phyloP scores from a whole-genome alignment of 2,113 vertebrate genomes.

The Meleagris gallopavo region DNA sequence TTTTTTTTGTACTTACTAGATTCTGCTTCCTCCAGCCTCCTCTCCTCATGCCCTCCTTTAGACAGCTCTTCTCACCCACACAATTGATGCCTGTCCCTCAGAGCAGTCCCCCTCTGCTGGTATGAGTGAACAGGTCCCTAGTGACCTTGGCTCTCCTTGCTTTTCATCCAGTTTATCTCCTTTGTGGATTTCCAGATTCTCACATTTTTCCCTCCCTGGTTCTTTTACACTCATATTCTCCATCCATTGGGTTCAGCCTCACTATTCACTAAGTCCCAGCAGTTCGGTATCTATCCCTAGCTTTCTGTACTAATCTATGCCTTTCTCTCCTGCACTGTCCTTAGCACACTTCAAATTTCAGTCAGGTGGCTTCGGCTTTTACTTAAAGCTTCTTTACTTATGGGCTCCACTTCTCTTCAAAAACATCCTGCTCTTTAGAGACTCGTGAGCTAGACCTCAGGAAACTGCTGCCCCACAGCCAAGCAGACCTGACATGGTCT shows the following conservation, averaged over 20 bases:
- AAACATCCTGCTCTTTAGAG: not conserved
- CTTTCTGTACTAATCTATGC: not conserved
- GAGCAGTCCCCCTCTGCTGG: not conserved
- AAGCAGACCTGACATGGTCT: not conserved
- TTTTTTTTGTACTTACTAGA: not conserved
- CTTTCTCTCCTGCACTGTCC: not conserved
- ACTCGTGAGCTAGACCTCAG: not conserved
- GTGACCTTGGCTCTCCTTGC: not conserved
- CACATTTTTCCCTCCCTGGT: not conserved
- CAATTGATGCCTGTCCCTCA: not conserved
- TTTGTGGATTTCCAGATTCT: not conserved
- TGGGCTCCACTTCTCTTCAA: not conserved
- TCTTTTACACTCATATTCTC: not conserved
- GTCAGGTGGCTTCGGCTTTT: not conserved
- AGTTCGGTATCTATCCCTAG: not conserved
- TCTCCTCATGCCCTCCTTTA: not conserved
- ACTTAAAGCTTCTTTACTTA: not conserved
- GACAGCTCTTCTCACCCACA: not conserved
- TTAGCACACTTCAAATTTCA: fast-evolving
- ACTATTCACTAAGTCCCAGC: not conserved
- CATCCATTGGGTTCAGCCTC: not conserved
- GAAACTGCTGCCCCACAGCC: not conserved
- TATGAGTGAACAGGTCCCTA: not conserved
- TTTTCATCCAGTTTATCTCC: not conserved
- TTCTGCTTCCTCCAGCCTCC: not conserved